Conservation (phyloP, 2,888 invertebrate genomes). For the Anarsia innoxiella region DNA sequence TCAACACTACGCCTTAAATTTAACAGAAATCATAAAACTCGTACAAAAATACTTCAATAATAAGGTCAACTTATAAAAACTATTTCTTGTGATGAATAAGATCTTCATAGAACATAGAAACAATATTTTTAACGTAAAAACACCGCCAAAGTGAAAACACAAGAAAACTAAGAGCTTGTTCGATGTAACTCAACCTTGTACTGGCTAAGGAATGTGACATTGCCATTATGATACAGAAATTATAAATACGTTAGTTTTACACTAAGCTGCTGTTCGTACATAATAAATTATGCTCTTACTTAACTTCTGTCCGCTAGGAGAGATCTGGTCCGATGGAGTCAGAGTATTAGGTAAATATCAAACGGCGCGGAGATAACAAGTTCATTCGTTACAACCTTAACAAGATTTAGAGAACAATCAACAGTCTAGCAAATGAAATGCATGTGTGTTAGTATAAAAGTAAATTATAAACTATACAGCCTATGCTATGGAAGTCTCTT, state of each 20-base stretch:
- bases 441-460: conserved; percentile 44
- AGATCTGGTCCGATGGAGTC: conserved; percentile 18
- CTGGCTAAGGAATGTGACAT: conserved; percentile 44
- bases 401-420: conserved; percentile 41
- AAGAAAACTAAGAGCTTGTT: conserved; percentile 39
- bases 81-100: conserved; percentile 33
- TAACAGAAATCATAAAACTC: conserved; percentile 23
- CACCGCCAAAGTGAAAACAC: conserved; percentile 28
- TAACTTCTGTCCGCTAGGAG: conserved; percentile 29
- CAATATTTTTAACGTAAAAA: conserved; percentile 29
- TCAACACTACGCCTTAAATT: conserved; percentile 13
- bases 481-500: conserved; percentile 66
- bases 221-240: conserved; percentile 71
- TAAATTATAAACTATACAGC: conserved; percentile 64
- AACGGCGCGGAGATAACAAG: conserved; percentile 17
- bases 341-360: conserved; percentile 46
- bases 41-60: conserved; percentile 47
- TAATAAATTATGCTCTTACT: conserved; percentile 59
- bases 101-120: conserved; percentile 28
- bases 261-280: conserved; percentile 48
- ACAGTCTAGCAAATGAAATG: conserved; percentile 62
- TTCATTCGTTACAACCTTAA: conserved; percentile 33
- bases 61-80: conserved; percentile 31
- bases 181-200: conserved; percentile 47
- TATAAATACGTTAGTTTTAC: conserved; percentile 55